A percentile compares a stretch with the other conserved stretches of the same genome.
Evolutionary conservation across 2,797 vertebrate species (phyloP).

Genomic region (Alauda arvensis): DNA sequence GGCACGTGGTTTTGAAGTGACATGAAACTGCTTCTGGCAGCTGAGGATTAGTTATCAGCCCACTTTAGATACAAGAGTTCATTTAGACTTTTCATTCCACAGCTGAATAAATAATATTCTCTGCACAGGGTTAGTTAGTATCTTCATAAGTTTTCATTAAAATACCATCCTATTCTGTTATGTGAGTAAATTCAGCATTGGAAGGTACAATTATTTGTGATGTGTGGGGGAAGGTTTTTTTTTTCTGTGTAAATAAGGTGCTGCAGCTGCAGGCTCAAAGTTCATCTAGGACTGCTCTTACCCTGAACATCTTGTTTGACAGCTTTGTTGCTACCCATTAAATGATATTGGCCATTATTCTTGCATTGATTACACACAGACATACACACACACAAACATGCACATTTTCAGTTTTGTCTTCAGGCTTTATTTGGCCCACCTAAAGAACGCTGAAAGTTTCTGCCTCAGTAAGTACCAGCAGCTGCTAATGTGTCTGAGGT

Average conservation of each 20-base stretch:
- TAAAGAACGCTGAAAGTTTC: background rate
- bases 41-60: background rate
- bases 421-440: background rate
- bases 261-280: background rate
- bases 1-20: background rate
- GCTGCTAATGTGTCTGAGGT: background rate
- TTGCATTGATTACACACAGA: background rate
- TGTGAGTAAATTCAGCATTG: background rate
- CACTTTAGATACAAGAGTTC: background rate
- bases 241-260: background rate
- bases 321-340: background rate
- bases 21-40: background rate
- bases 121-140: background rate
- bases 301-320: background rate
- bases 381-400: rapidly evolving
- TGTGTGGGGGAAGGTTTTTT: background rate
- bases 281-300: background rate
- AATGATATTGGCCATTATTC: background rate
- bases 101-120: background rate
- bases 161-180: background rate
- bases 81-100: background rate
- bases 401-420: background rate
- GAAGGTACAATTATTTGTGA: background rate
- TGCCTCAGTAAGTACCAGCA: background rate
- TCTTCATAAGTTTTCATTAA: background rate